Percentiles rank a stretch among this genome's conserved stretches.
Conservation (phyloP, 2,113 vertebrate genomes). For the Alaudala cheleensis region DNA sequence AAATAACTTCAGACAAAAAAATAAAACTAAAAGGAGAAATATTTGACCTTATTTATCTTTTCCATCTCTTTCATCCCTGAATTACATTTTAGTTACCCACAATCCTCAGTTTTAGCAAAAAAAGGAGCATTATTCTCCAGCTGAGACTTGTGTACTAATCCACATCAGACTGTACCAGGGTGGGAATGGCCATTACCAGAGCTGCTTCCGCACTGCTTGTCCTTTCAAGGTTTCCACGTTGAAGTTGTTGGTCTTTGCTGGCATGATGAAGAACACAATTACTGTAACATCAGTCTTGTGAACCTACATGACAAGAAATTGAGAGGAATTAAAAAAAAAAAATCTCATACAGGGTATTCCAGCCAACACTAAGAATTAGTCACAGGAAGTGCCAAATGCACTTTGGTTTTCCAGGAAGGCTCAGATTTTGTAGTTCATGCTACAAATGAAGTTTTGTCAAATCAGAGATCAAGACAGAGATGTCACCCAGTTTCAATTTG, state of each 20-base stretch:
- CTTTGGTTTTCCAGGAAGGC: background rate
- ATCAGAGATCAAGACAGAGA: background rate
- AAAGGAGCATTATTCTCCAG: background rate
- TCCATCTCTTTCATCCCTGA: background rate
- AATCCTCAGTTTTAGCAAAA: background rate
- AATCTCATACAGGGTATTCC: background rate
- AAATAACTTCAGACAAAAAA: background rate
- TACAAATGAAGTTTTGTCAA: background rate
- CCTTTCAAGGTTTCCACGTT: slow-evolving; percentile 97
- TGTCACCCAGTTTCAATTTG: background rate
- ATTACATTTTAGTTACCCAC: background rate
- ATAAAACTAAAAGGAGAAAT: background rate
- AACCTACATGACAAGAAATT: slow-evolving; percentile 73
- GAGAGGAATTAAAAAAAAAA: background rate
- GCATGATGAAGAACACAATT: slow-evolving; percentile 98
- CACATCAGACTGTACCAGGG: background rate
- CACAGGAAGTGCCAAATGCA: background rate
- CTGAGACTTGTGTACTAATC: background rate
- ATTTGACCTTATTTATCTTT: background rate
- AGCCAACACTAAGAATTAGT: background rate
- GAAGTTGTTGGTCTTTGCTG: slow-evolving; percentile 96
- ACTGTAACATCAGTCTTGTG: slow-evolving; percentile 90
- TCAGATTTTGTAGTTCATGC: background rate
- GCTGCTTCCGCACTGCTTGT: slow-evolving; percentile 93
- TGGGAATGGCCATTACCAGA: slow-evolving; percentile 80